Evolutionary conservation across 2,888 invertebrate species (phyloP).

Genomic region (Criorhina ranunculi): DNA sequence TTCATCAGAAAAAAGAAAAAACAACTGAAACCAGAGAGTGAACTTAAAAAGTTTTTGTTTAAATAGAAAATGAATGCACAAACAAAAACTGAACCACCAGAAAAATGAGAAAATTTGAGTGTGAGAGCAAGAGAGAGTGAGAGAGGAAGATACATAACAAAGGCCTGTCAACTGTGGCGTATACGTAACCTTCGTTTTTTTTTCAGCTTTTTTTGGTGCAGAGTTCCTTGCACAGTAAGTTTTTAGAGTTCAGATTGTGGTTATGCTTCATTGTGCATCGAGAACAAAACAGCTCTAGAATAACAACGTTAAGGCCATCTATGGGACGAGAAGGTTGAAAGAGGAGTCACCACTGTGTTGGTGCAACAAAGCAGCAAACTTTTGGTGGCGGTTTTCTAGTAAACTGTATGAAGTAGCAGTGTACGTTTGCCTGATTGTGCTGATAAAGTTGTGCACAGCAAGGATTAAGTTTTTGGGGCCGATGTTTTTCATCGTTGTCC

Average conservation of each 20-base stretch:
- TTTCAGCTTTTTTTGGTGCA: conserved; percentile 26
- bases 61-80: conserved; percentile 73
- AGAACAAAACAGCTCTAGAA: conserved; percentile 69
- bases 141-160: conserved; percentile 63
- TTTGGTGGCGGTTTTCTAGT: conserved; percentile 69
- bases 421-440: conserved; percentile 62
- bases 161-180: conserved; percentile 75
- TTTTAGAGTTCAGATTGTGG: conserved; percentile 75
- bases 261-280: conserved; percentile 73
- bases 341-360: conserved; percentile 53
- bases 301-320: conserved; percentile 71
- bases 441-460: conserved; percentile 70
- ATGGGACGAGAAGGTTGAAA: neutral
- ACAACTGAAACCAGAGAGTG: conserved; percentile 30
- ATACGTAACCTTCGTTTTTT: conserved; percentile 70
- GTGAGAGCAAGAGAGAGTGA: conserved; percentile 1
- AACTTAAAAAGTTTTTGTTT: conserved; percentile 74
- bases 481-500: conserved; percentile 62
- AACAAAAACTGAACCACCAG: conserved; percentile 50
- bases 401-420: conserved; percentile 38
- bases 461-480: conserved; percentile 72
- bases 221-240: conserved; percentile 28
- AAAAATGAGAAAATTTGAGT: conserved; percentile 15
- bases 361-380: conserved; percentile 73
- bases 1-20: conserved; percentile 13